These are phyloP conservation scores for Tenthredo notha DNA, from an alignment of 2,888 invertebrate genomes.

Conservation along the genomic window DNA sequence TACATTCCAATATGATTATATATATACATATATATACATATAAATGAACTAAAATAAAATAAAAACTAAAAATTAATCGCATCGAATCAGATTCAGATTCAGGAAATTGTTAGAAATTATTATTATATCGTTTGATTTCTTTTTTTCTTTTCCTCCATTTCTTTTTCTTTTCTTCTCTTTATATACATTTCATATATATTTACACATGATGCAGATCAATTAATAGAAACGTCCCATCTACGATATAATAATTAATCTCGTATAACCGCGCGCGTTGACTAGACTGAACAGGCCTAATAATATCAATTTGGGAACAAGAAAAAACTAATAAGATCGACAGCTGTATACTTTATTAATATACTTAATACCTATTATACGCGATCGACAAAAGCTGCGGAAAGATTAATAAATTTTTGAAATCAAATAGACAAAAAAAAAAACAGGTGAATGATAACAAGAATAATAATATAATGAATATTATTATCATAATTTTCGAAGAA, in stretches of 20 bases:
- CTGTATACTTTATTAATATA: background rate
- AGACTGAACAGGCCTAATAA: conserved; percentile 52
- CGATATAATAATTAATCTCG: background rate
- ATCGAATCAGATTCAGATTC: background rate
- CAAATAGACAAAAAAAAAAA: background rate
- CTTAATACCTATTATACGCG: background rate
- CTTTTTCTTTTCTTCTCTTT: background rate
- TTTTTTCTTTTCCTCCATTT: background rate
- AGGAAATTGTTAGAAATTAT: background rate
- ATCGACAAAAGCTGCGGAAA: background rate
- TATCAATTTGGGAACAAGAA: conserved; percentile 37
- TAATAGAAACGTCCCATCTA: background rate
- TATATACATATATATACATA: no score
- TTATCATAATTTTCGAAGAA: background rate
- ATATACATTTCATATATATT: background rate
- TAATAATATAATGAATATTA: background rate
- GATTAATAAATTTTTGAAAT: background rate
- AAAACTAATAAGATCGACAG: background rate
- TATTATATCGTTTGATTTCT: background rate
- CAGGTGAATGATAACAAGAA: background rate
- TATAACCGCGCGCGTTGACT: conserved; percentile 16
- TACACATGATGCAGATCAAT: background rate
- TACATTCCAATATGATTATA: conserved; percentile 17
- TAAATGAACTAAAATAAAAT: background rate
- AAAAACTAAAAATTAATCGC: no score